Percentiles rank a stretch among this genome's conserved stretches.
Evolutionary conservation across 2,797 vertebrate species (phyloP).

Genomic region (Micromesistius poutassou): DNA sequence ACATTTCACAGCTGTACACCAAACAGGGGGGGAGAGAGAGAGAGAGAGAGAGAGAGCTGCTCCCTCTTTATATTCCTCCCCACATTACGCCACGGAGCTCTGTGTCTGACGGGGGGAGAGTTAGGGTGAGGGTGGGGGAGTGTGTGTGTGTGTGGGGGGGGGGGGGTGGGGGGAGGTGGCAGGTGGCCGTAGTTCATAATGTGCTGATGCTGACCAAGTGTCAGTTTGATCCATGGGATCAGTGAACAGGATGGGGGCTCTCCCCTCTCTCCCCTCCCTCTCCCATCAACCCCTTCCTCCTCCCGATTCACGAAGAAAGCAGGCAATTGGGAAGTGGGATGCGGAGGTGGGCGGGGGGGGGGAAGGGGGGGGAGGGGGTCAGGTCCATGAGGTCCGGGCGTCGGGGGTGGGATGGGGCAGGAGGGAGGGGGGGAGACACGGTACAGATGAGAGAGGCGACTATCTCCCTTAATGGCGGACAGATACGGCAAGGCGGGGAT

Average conservation of each 20-base stretch:
- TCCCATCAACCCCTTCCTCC: too few species aligned
- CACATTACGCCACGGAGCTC: constrained; percentile 62
- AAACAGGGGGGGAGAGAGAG: constrained; percentile 2
- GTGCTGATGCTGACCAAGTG: constrained; percentile 85
- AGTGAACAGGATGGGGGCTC: constrained; percentile 29
- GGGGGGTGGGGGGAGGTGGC: constrained; percentile 72
- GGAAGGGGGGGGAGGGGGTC: constrained; percentile 72
- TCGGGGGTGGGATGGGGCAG: constrained; percentile 66
- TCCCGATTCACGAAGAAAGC: too few species aligned
- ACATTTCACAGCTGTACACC: not conserved
- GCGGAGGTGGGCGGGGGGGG: constrained; percentile 45
- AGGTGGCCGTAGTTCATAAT: constrained; percentile 84
- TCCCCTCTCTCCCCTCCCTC: too few species aligned
- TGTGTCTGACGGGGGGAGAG: constrained; percentile 34
- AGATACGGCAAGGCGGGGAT: constrained; percentile 61
- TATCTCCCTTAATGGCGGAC: constrained; percentile 76
- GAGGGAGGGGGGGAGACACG: constrained; percentile 68
- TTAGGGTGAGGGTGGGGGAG: not conserved
- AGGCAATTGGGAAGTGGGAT: too few species aligned
- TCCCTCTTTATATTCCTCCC: constrained; percentile 68
- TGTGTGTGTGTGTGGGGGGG: not conserved
- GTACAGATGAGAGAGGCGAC: constrained; percentile 77
- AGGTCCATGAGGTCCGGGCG: constrained; percentile 64
- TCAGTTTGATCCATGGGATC: constrained; percentile 76
- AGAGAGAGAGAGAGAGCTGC: constrained; percentile 56